Percentiles rank a stretch among this genome's conserved stretches.
These are phyloP conservation scores for Chaetodon auriga DNA, from an alignment of 2,113 vertebrate genomes.

Conservation along the genomic window DNA sequence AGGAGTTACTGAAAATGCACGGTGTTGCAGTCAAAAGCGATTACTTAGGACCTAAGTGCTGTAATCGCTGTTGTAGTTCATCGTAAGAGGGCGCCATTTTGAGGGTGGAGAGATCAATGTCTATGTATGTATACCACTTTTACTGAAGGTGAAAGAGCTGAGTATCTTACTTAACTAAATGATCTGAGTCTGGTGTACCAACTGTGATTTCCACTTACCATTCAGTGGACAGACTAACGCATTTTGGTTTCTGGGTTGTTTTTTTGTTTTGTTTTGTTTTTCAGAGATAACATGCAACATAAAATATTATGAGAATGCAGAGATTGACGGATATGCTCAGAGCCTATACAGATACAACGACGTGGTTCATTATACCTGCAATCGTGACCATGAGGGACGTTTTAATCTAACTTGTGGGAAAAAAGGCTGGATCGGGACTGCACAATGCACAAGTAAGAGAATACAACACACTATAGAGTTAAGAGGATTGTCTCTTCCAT, in stretches of 20 bases:
- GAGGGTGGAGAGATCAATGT: no score
- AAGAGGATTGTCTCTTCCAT: no score
- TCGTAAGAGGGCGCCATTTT: no score
- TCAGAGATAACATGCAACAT: constrained; percentile 18
- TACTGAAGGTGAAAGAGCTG: neutral
- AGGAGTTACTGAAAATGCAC: no score
- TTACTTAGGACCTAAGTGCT: no score
- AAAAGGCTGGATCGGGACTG: fast-evolving
- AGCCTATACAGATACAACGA: neutral
- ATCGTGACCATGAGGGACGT: fast-evolving
- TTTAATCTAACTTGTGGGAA: fast-evolving
- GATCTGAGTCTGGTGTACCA: neutral
- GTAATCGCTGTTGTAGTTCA: no score
- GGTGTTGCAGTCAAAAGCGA: no score
- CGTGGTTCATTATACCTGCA: neutral
- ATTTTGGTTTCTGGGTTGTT: no score
- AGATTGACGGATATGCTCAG: fast-evolving
- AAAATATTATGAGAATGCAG: neutral
- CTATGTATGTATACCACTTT: no score
- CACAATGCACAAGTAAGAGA: neutral
- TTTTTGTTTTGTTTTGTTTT: neutral
- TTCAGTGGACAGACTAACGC: neutral
- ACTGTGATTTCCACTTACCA: neutral
- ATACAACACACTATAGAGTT: no score
- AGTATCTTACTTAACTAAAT: neutral